phyloP scores from a whole-genome alignment of 2,797 vertebrate genomes.

The Scyliorhinus canicula region DNA sequence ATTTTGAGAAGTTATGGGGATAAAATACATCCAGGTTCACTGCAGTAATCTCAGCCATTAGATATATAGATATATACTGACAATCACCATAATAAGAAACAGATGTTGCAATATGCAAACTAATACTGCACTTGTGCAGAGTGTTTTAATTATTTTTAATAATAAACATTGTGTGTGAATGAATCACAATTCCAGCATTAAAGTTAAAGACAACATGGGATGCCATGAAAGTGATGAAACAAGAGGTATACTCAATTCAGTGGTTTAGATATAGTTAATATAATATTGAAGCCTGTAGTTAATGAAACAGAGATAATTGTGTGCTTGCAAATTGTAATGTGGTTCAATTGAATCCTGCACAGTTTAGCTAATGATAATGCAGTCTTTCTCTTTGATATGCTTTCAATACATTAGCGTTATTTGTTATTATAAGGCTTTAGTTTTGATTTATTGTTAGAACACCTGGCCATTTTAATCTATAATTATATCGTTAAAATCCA shows the following conservation, averaged over 20 bases:
- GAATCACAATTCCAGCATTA: slow-evolving; percentile 22
- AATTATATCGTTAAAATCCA: too few relatives aligned
- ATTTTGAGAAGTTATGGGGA: not conserved
- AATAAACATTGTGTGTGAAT: not conserved
- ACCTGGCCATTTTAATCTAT: not conserved
- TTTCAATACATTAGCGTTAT: not conserved
- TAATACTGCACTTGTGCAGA: slow-evolving; percentile 7
- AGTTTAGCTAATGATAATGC: slow-evolving; percentile 11
- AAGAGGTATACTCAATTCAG: not conserved
- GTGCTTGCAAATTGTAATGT: slow-evolving; percentile 1
- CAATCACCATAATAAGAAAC: slow-evolving; percentile 29
- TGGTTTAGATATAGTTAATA: slow-evolving; percentile 4
- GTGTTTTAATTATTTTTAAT: not conserved
- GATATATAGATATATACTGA: not conserved
- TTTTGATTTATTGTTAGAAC: not conserved
- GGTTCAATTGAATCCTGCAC: not conserved
- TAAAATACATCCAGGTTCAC: slow-evolving; percentile 8
- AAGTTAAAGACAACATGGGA: not conserved
- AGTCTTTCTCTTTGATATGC: not conserved
- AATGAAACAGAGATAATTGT: not conserved
- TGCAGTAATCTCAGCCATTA: slow-evolving; percentile 16
- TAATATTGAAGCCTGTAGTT: not conserved
- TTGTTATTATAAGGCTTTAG: not conserved
- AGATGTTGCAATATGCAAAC: slow-evolving; percentile 13
- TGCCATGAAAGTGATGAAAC: slow-evolving; percentile 15